These are phyloP conservation scores for Idris sp. DNA, from an alignment of 1,140 invertebrate species.

Conservation along the genomic window DNA sequence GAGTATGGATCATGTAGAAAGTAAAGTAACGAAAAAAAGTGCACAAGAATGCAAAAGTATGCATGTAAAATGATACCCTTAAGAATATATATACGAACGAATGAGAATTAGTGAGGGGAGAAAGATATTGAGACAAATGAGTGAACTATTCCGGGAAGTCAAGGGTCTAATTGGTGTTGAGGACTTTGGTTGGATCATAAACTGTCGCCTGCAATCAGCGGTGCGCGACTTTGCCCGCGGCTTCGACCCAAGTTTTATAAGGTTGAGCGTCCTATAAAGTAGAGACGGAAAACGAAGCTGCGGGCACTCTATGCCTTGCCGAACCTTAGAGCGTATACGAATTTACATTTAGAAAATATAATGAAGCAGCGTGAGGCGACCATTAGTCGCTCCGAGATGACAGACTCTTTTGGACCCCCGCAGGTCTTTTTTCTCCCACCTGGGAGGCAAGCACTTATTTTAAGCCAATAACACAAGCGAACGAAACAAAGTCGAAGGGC, in stretches of 20 bases:
- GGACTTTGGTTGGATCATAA: conserved; percentile 75
- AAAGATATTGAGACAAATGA: conserved; percentile 44
- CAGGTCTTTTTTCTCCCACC: conserved; percentile 68
- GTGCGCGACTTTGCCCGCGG: conserved; percentile 73
- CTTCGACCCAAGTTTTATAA: conserved; percentile 70
- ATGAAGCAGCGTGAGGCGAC: conserved; percentile 78
- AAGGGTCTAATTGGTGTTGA: conserved; percentile 75
- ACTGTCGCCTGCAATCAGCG: conserved; percentile 78
- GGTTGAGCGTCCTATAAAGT: conserved; percentile 59
- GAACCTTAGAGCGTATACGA: conserved; percentile 75
- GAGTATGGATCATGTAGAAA: too few relatives aligned
- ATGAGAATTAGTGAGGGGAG: not conserved
- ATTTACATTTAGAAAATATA: conserved; percentile 80
- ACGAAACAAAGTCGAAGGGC: conserved; percentile 71
- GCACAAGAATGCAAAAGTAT: conserved; percentile 40
- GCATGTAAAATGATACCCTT: conserved; percentile 50
- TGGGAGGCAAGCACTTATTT: conserved; percentile 24
- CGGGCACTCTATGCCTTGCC: conserved; percentile 46
- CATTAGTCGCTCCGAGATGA: conserved; percentile 79
- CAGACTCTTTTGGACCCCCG: conserved; percentile 78
- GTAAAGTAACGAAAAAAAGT: conserved; percentile 16
- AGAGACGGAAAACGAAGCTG: conserved; percentile 47
- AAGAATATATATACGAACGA: conserved; percentile 26
- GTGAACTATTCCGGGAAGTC: conserved; percentile 72
- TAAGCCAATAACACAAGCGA: conserved; percentile 58